These are phyloP conservation scores for Myotis planiceps DNA, from an alignment of 2,797 vertebrate genomes.

Conservation along the genomic window DNA sequence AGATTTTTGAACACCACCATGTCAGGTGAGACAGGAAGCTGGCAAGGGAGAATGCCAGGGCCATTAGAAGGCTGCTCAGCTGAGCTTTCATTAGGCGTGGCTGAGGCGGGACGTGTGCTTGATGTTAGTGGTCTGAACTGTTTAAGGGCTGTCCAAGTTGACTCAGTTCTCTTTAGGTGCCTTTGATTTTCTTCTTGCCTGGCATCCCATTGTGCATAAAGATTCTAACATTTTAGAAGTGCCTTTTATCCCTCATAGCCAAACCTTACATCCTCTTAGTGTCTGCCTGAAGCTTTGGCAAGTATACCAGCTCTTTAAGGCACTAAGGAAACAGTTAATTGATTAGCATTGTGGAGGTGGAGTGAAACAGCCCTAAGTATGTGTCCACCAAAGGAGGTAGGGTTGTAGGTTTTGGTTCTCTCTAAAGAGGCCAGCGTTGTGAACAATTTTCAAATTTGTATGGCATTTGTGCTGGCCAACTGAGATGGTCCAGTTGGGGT, in stretches of 20 bases:
- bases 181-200: background rate
- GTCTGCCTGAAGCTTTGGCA: background rate
- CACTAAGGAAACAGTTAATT: constrained; percentile 39
- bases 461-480: background rate
- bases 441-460: background rate
- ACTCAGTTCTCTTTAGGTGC: background rate
- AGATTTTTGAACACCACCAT: background rate
- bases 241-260: background rate
- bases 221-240: background rate
- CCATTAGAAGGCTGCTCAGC: background rate
- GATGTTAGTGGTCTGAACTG: background rate
- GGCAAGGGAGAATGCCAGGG: background rate
- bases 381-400: background rate
- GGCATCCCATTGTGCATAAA: background rate
- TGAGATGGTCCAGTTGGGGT: background rate
- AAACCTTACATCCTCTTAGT: background rate
- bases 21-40: background rate
- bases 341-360: background rate
- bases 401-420: background rate
- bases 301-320: background rate
- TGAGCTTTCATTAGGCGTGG: background rate
- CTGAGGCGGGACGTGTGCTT: background rate
- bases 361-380: background rate
- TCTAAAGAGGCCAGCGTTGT: background rate
- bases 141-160: background rate